Base-by-base conservation (phyloP, 2,797 vertebrate species). In the Poeciliopsis paucimaculata region DNA sequence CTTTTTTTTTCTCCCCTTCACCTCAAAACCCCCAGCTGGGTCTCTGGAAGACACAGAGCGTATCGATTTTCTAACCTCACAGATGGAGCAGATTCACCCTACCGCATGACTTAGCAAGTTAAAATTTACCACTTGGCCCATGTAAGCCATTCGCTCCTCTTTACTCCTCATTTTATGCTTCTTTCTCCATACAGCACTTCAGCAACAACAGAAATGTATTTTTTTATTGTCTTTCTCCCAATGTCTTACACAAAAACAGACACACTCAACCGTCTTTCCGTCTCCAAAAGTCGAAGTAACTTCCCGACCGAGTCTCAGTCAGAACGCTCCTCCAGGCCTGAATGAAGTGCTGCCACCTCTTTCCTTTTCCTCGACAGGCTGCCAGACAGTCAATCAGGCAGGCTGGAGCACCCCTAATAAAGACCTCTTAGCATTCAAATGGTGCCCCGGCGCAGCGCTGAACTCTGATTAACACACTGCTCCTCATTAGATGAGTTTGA, bases 351-450 rank as follows among this genome's bases (percentile, higher is more conserved):
- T 89, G 89, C 90, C 91, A 90, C 87, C 86, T 86, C 78, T 82
- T 78, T 88, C 91, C 87, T 87, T 77, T 87, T 88, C 84, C 80
- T 86, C 75, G 76, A 87, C 90, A 88, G 78, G 80, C 87, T 91
- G 89, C 77, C 88, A 94, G 92, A 93, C 91, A 93, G 92, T 92
- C 91, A 93, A 92, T 94, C 93, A 94, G 87, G 82, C 86, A 31
- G 53, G 53, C 91, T 94, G 82, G 86, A 90, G 90, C 83, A 77
- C 73, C 80, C 82, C 86, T 89, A 90, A 90, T 93, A 91, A 90
- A 93, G 90, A 87, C 86, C 88, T 91, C 90, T 94, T 92, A 90
- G 85, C 88, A 94, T 94, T 92, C 90, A 90, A 82, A 93, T 79
- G 74, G 82, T 88, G 87, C 92, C 85, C 87, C 45, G 26, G 82